phyloP scores from a whole-genome alignment of 2,113 vertebrate genomes.

The Petaurus breviceps region DNA sequence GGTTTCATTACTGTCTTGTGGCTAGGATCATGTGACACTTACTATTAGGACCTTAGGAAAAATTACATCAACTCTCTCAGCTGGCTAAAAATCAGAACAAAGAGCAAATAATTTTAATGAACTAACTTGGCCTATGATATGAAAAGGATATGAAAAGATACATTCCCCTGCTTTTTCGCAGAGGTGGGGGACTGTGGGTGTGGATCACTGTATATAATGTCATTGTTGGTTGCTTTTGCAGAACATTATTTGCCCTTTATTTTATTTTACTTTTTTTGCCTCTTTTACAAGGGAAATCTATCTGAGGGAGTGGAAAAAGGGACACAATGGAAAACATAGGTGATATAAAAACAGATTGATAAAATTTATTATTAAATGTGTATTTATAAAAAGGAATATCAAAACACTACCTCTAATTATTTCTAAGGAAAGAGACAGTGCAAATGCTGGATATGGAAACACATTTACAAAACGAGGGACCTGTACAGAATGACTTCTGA shows the following conservation, averaged over 20 bases:
- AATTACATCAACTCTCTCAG: neutral
- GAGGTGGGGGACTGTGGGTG: neutral
- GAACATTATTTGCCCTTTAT: neutral
- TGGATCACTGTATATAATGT: neutral
- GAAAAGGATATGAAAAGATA: neutral
- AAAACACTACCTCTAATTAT: neutral
- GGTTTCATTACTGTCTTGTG: neutral
- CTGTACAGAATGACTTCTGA: neutral
- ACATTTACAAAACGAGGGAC: neutral
- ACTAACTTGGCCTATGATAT: fast-evolving
- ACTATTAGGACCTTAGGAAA: neutral
- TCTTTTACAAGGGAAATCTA: neutral
- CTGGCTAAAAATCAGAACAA: neutral
- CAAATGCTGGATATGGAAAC: neutral
- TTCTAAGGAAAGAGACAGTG: neutral
- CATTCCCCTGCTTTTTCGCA: neutral
- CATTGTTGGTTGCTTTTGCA: neutral
- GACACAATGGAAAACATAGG: neutral
- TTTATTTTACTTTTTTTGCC: neutral
- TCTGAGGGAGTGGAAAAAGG: neutral
- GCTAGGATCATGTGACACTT: neutral
- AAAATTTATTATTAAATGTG: neutral
- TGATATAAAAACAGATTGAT: neutral
- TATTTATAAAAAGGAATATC: neutral
- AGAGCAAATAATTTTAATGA: neutral